Conservation (phyloP, 2,113 vertebrate species). For the Ondatra zibethicus region DNA sequence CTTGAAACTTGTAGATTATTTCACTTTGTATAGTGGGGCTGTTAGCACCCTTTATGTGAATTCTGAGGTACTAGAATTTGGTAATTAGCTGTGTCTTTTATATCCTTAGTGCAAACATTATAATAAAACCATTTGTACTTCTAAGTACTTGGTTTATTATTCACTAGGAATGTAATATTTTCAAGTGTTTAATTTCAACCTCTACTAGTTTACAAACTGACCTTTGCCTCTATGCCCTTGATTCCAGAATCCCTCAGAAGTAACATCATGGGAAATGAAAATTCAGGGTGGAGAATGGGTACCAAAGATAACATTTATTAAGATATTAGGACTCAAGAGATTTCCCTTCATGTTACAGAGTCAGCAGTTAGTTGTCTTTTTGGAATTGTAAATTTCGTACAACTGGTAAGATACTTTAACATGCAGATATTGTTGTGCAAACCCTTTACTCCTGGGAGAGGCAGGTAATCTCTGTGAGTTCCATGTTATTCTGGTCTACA, state of each 20-base stretch:
- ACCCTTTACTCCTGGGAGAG: background rate
- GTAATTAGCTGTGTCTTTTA: slow-evolving; percentile 15
- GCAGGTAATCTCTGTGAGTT: background rate
- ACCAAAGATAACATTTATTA: background rate
- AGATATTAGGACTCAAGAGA: slow-evolving; percentile 30
- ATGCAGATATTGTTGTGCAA: background rate
- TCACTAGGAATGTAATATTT: slow-evolving; percentile 39
- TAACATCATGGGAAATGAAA: slow-evolving; percentile 16
- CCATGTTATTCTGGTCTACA: background rate
- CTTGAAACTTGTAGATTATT: slow-evolving; percentile 40
- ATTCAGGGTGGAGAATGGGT: background rate
- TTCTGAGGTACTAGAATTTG: background rate
- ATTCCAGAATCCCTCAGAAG: background rate
- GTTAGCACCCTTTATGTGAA: background rate
- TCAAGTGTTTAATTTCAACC: slow-evolving; percentile 36
- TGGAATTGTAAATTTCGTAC: slow-evolving; percentile 3
- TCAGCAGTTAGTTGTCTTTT: background rate
- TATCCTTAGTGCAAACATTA: background rate
- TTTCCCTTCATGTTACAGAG: slow-evolving; percentile 53
- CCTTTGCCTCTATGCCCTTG: slow-evolving; percentile 17
- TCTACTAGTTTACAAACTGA: background rate
- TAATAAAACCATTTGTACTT: slow-evolving; percentile 47
- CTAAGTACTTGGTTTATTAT: background rate
- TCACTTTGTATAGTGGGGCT: background rate
- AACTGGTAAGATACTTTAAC: background rate